Evolutionary conservation across 2,797 vertebrate genomes (phyloP), one percentile per base, ranked within the genome.

Genomic region (Graptemys geographica): DNA sequence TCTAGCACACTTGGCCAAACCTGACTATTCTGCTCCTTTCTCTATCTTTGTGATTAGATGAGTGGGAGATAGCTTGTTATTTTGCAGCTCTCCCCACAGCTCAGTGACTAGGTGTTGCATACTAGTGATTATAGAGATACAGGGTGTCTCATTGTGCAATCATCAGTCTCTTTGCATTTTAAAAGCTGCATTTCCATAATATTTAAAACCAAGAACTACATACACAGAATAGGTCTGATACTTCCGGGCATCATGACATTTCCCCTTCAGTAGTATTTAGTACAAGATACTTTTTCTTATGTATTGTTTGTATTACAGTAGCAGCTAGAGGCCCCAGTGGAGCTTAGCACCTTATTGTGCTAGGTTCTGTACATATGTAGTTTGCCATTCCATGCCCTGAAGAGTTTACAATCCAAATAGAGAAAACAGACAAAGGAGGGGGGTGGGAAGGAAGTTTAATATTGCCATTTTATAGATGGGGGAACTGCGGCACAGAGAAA

Each of bases 101-200:
- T 96, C 87, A 65, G 85, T 28, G 92, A 5, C 65, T 15, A 87
- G 92, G 93, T 93, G 96, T 94, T 94, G 12, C 27, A 51, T 82
- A 21, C 88, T n/a, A 0, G 1, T 59, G 92, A 88, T 93, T 82
- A 65, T 47, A 2, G 80, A 90, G 84, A 82, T 3, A 8, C 69
- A 5, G 80, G 83, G 47, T 95, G 80, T 27, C 1, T 1, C 2
- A 0, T 5, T 84, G 94, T 84, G 97, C 89, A 95, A 95, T 1
- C 86, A 12, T 11, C 1, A 5, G 44, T 81, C 72, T 83, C 0
- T 0, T 7, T 88, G 80, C 33, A 0, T 5, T 2, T 6, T 57
- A 80, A 80, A 86, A 93, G 51, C 2, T 74, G n/a, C 13, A 5
- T 52, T 89, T 51, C 47, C 19, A 41, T 69, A 47, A 49, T 3